Base-by-base conservation (phyloP, 2,113 vertebrate species). In the Pycnonotus jocosus region DNA sequence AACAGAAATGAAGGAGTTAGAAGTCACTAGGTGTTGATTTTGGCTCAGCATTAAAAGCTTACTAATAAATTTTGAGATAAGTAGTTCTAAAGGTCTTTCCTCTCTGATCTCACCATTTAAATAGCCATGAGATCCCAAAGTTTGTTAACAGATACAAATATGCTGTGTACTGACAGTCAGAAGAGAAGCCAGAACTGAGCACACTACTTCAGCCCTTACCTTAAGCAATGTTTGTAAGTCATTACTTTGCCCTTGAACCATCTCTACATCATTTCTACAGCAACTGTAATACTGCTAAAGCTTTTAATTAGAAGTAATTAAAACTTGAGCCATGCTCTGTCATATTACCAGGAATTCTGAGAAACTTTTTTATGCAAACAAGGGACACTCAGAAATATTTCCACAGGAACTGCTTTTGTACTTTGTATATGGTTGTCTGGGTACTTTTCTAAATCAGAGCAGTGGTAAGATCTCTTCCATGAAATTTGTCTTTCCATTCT, bases 81-180 rank as follows among this genome's bases (percentile, higher is more conserved):
- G 11, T 69, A 61, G 64, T 82, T 90, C 35, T 38, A 54, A 35
- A 47, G 19, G 45, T 74, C 51, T 88, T 89, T 89, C 21, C 14
- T 64, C 37, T 92, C 77, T 79, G 40, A 60, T 65, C 30, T 57
- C 6, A 5, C 14, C 23, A 17, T 48, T 51, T 60, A 80, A 82
- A 84, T 22, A 81, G 25, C 48, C 56, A 21, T 18, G 24, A 73
- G 72, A 71, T 30, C 20, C 11, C 12, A 4, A 66, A 66, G 28
- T 71, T 78, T 94, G 10, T 47, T 58, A 38, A 47, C 22, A 70
- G 47, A 51, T 44, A 40, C 14, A 66, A 58, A 51, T 12, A 14
- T 0, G 0, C 48, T 2, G 0, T 25, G 33, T 51, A 38, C 42
- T 62, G 58, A 40, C 66, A 80, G 21, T 35, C 33, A 31, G 21